These are phyloP conservation scores for Eupithecia insigniata DNA, from an alignment of 2,888 invertebrate genomes.

Conservation along the genomic window DNA sequence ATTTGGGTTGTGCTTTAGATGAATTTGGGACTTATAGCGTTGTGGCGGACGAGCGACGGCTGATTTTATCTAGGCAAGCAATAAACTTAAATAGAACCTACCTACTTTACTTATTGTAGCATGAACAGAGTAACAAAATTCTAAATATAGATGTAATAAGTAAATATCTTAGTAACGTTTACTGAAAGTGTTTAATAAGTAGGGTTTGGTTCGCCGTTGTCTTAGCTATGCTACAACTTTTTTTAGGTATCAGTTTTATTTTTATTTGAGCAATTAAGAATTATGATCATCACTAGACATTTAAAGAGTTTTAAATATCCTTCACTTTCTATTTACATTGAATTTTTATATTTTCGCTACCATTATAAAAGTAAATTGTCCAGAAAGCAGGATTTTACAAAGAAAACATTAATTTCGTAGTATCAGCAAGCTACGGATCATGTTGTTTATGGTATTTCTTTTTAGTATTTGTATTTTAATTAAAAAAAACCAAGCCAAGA, in stretches of 20 bases:
- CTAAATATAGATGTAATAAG: not conserved
- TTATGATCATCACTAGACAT: not conserved
- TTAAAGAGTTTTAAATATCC: not conserved
- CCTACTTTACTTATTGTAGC: no score
- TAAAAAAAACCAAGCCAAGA: not conserved
- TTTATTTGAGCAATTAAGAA: not conserved
- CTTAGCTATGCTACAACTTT: not conserved
- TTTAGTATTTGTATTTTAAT: not conserved
- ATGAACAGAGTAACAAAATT: no score
- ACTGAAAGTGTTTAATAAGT: not conserved
- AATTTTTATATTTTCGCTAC: not conserved
- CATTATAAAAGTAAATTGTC: conserved; percentile 2
- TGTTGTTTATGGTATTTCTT: not conserved
- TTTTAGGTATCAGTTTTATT: no score
- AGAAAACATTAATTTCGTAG: conserved; percentile 9
- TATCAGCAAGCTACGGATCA: not conserved
- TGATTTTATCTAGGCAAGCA: not conserved
- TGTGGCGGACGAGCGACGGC: not conserved
- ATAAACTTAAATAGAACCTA: not conserved
- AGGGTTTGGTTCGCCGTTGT: not conserved
- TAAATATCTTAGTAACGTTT: not conserved
- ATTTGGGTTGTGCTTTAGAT: conserved; percentile 14
- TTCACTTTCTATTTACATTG: not conserved
- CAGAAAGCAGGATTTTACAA: conserved; percentile 5
- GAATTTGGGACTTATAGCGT: conserved; percentile 12